Conservation (phyloP, 2,797 vertebrate species). For the Garrulus glandarius region DNA sequence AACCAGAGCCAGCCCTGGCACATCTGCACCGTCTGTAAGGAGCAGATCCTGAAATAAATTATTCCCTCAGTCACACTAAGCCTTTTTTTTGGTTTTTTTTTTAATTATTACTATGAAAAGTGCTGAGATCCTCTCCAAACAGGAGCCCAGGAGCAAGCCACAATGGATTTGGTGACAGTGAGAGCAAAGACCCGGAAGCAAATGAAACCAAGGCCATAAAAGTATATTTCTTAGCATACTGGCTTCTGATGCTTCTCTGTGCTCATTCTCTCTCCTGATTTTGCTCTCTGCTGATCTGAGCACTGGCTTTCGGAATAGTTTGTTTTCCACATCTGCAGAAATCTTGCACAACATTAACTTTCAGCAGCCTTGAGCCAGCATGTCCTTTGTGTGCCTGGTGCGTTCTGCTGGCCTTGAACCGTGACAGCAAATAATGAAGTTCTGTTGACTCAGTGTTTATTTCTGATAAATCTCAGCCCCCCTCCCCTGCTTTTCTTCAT, state of each 20-base stretch:
- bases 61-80: not conserved
- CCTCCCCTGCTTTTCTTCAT: not conserved
- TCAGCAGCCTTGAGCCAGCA: conserved; percentile 15
- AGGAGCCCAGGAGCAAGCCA: not conserved
- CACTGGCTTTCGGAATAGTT: not conserved
- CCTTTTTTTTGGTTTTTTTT: not conserved
- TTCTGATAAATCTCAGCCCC: not conserved
- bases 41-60: not conserved
- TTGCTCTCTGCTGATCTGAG: not conserved
- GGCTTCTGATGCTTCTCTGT: not conserved
- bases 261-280: not conserved
- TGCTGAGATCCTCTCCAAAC: not conserved
- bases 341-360: conserved; percentile 54
- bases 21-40: not conserved
- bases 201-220: not conserved
- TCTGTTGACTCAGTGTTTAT: conserved; percentile 35
- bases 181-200: not conserved
- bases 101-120: not conserved
- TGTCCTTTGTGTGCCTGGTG: conserved; percentile 20
- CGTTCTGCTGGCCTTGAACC: conserved; percentile 13
- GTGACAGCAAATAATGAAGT: conserved; percentile 17
- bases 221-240: not conserved
- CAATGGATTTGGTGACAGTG: not conserved
- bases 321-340: conserved; percentile 33
- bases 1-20: not conserved